Conservation (phyloP, 2,888 invertebrate species). For the Anorthoa munda region DNA sequence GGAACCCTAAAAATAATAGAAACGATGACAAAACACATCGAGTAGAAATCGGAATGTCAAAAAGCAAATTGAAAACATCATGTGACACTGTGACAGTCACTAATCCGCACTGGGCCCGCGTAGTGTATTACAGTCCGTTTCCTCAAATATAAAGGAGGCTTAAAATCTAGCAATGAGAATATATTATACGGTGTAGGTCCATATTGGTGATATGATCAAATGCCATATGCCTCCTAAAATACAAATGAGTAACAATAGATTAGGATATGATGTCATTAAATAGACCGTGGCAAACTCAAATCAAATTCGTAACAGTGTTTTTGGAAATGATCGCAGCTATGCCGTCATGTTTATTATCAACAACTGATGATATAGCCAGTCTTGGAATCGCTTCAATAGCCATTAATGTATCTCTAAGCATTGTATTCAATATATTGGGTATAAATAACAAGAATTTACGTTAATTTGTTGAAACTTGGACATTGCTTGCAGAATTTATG, state of each 20-base stretch:
- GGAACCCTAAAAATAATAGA: not conserved
- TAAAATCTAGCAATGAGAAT: not conserved
- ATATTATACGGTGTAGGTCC: not conserved
- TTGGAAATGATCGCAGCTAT: slow-evolving; percentile 42
- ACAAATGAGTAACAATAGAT: slow-evolving; percentile 18
- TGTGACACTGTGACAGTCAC: not conserved
- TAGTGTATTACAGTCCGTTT: not conserved
- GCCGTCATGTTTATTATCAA: slow-evolving; percentile 39
- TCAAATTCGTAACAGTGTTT: slow-evolving; percentile 28
- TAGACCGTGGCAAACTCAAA: slow-evolving; percentile 5
- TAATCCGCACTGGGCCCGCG: no score
- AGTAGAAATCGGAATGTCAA: no score
- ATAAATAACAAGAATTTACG: slow-evolving; percentile 3
- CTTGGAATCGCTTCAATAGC: slow-evolving; percentile 42
- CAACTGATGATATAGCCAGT: slow-evolving; percentile 11
- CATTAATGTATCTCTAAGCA: slow-evolving; percentile 6
- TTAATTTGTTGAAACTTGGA: not conserved
- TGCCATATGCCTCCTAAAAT: slow-evolving; percentile 20
- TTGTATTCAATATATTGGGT: not conserved
- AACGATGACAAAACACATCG: not conserved
- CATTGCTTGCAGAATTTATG: slow-evolving; percentile 8
- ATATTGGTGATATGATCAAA: slow-evolving; percentile 7
- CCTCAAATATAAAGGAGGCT: not conserved
- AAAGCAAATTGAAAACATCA: no score
- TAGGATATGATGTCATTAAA: slow-evolving; percentile 43